Conservation (phyloP, 2,797 vertebrate species). For the Tragelaphus eurycerus region DNA sequence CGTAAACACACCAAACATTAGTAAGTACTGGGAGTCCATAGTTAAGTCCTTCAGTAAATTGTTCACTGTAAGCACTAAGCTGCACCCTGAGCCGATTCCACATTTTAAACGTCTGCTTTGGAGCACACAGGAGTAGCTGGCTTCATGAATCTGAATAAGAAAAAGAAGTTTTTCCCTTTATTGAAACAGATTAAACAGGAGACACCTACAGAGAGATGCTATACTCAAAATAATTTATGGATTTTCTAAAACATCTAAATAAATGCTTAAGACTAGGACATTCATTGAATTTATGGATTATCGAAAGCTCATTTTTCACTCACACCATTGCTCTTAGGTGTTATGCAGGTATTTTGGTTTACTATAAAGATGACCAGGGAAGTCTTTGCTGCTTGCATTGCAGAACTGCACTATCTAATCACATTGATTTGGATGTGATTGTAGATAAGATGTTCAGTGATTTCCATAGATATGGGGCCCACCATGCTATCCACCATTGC, state of each 20-base stretch:
- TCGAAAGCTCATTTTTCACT: not conserved
- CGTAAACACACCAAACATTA: not conserved
- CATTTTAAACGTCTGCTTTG: not conserved
- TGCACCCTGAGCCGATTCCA: not conserved
- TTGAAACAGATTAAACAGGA: slow-evolving; percentile 7
- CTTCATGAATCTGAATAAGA: not conserved
- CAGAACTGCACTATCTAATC: not conserved
- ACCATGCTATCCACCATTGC: not conserved
- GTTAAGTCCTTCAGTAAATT: not conserved
- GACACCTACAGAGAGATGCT: not conserved
- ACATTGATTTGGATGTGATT: not conserved
- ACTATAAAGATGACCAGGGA: not conserved
- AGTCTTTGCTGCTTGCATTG: not conserved
- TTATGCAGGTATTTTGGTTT: not conserved
- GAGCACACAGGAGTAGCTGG: not conserved
- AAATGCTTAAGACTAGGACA: not conserved
- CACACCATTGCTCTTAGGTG: not conserved
- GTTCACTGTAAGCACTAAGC: fast-evolving
- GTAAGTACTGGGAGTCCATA: not conserved
- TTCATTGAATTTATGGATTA: not conserved
- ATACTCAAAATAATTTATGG: not conserved
- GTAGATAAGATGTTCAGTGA: too few species aligned
- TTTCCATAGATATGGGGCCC: not conserved
- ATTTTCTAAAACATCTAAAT: not conserved
- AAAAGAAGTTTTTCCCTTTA: not conserved